These are phyloP conservation scores for Odontothrips loti DNA, from an alignment of 2,888 invertebrate species.

Conservation along the genomic window DNA sequence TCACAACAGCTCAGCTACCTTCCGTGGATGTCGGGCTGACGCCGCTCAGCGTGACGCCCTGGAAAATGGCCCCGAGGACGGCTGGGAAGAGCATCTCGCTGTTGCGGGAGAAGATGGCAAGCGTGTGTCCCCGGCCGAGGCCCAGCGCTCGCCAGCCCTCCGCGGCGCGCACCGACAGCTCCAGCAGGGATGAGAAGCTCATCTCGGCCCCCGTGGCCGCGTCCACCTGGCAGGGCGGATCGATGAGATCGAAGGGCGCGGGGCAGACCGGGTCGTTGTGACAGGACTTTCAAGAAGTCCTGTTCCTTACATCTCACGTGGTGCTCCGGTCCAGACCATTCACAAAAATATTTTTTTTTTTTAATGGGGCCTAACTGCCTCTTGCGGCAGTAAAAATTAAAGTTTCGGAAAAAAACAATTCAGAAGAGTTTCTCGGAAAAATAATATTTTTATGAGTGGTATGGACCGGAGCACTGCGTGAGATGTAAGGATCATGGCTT, in stretches of 20 bases:
- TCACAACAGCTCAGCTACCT: too few relatives aligned
- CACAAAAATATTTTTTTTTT: background rate
- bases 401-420: too few relatives aligned
- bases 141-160: background rate
- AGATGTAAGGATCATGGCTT: too few relatives aligned
- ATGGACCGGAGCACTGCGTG: background rate
- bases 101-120: background rate
- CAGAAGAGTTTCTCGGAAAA: too few relatives aligned
- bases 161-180: background rate
- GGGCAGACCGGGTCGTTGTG: background rate
- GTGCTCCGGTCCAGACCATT: background rate
- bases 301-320: too few relatives aligned
- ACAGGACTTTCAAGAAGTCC: too few relatives aligned
- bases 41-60: background rate
- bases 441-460: background rate
- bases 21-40: background rate
- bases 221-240: background rate
- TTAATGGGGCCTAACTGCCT: too few relatives aligned
- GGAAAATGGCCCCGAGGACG: background rate
- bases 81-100: slow-evolving; percentile 14
- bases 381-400: too few relatives aligned
- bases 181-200: background rate
- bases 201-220: background rate
- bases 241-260: background rate
- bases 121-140: background rate